These are phyloP conservation scores for Serranus cabrilla DNA, from an alignment of 2,797 vertebrate species.

Conservation along the genomic window DNA sequence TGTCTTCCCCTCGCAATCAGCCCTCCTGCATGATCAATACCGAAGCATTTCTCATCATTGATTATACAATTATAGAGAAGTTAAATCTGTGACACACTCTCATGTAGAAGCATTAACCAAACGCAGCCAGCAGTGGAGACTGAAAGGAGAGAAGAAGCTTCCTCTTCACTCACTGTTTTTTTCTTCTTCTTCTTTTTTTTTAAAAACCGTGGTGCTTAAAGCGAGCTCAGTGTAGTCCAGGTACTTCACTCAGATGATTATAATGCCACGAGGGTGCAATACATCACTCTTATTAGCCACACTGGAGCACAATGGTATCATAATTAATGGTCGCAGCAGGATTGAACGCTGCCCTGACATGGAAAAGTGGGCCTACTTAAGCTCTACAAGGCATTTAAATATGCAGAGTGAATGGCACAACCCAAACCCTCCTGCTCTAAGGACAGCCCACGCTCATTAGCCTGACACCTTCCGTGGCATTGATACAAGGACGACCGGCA, in stretches of 20 bases:
- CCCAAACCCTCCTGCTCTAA: conserved; percentile 84
- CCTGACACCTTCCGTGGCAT: conserved; percentile 74
- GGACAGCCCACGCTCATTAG: conserved; percentile 83
- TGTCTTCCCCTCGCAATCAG: conserved; percentile 54
- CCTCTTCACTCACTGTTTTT: conserved; percentile 54
- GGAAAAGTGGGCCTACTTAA: conserved; percentile 86
- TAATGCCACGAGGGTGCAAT: conserved; percentile 87
- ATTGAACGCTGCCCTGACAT: conserved; percentile 87
- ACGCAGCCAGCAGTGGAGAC: conserved; percentile 39
- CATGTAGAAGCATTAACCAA: conserved; percentile 54
- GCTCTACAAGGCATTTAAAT: conserved; percentile 87
- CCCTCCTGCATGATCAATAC: conserved; percentile 78
- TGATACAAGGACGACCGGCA: conserved; percentile 72
- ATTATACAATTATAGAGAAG: conserved; percentile 85
- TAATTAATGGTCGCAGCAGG: conserved; percentile 90
- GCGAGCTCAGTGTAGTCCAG: conserved; percentile 75
- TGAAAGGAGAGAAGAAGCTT: conserved; percentile 47
- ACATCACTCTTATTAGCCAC: conserved; percentile 89
- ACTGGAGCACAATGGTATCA: conserved; percentile 88
- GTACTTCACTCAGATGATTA: conserved; percentile 85
- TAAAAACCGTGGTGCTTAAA: conserved; percentile 68
- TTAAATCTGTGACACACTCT: conserved; percentile 72
- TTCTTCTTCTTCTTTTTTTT: conserved; percentile 19
- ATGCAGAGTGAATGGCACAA: conserved; percentile 85
- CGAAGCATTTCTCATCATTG: conserved; percentile 82